These are phyloP conservation scores for Cynocephalus volans DNA, from an alignment of 2,113 vertebrate species.

Conservation along the genomic window DNA sequence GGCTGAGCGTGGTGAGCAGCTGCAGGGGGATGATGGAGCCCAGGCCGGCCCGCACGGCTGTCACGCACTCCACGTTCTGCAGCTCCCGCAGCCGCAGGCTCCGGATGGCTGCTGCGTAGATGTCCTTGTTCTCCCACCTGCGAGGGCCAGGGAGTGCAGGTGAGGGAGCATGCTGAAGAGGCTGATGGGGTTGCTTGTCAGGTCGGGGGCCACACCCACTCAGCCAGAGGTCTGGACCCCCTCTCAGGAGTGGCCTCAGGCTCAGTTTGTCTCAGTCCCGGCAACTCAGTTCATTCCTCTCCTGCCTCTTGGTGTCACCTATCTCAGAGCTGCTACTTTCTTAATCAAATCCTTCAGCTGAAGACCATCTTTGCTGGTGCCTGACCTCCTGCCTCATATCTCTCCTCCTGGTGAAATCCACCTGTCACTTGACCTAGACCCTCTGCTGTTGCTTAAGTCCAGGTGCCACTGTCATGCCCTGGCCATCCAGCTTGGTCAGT, in stretches of 20 bases:
- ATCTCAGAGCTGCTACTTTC: not conserved
- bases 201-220: not conserved
- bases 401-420: not conserved
- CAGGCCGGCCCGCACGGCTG: constrained; percentile 94
- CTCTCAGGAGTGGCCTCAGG: not conserved
- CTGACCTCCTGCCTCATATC: fast-evolving
- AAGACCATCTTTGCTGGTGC: not conserved
- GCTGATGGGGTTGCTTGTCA: not conserved
- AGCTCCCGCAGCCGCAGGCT: constrained; percentile 95
- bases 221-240: not conserved
- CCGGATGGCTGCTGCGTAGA: constrained; percentile 94
- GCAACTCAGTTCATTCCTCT: not conserved
- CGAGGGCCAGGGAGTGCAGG: not conserved
- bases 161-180: not conserved
- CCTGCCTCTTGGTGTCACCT: not conserved
- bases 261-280: not conserved
- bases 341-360: not conserved
- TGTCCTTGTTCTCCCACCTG: constrained; percentile 98
- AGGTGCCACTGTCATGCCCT: not conserved
- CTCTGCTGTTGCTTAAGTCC: fast-evolving
- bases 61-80: constrained; percentile 95
- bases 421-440: fast-evolving
- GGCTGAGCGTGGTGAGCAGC: constrained; percentile 95
- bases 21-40: constrained; percentile 98
- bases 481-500: not conserved